These are phyloP conservation scores for Yponomeuta evonymella DNA, from an alignment of 2,888 invertebrate species.

Conservation along the genomic window DNA sequence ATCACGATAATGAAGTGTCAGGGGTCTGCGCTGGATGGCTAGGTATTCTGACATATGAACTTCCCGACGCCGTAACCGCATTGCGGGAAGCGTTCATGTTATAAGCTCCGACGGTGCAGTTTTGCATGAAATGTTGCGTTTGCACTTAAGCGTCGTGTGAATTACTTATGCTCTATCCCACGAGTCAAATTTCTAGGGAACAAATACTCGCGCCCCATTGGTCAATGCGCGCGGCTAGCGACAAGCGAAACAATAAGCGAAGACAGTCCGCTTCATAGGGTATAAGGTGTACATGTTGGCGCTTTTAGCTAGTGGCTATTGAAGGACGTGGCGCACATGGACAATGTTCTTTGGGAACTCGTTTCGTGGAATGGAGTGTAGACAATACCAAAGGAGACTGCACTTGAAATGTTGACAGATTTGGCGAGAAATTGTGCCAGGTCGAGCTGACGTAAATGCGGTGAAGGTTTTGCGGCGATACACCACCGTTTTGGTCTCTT, in stretches of 20 bases:
- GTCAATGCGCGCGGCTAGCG: too few relatives aligned
- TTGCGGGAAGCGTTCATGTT: conserved; percentile 30
- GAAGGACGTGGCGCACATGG: too few relatives aligned
- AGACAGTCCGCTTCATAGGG: too few relatives aligned
- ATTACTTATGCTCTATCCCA: not conserved
- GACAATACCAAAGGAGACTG: not conserved
- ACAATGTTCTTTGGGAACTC: too few relatives aligned
- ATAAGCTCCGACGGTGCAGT: conserved; percentile 10
- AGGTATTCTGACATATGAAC: conserved; percentile 29
- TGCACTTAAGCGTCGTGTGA: conserved; percentile 2
- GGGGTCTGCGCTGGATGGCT: conserved; percentile 29
- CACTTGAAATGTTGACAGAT: not conserved
- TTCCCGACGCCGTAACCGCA: conserved; percentile 36
- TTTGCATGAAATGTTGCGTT: conserved; percentile 16
- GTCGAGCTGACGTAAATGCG: not conserved
- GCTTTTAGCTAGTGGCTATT: too few relatives aligned
- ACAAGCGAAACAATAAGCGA: too few relatives aligned
- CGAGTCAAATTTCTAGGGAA: too few relatives aligned
- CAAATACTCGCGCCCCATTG: too few relatives aligned
- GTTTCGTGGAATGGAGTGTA: not conserved
- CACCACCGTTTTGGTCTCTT: not conserved
- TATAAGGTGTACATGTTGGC: too few relatives aligned
- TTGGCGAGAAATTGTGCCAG: not conserved
- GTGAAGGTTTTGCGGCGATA: not conserved
- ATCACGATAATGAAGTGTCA: conserved; percentile 14